Evolutionary conservation across 64 coral and sea anemone genomes (phyloP).

Genomic region (Astreopora myriophthalma): DNA sequence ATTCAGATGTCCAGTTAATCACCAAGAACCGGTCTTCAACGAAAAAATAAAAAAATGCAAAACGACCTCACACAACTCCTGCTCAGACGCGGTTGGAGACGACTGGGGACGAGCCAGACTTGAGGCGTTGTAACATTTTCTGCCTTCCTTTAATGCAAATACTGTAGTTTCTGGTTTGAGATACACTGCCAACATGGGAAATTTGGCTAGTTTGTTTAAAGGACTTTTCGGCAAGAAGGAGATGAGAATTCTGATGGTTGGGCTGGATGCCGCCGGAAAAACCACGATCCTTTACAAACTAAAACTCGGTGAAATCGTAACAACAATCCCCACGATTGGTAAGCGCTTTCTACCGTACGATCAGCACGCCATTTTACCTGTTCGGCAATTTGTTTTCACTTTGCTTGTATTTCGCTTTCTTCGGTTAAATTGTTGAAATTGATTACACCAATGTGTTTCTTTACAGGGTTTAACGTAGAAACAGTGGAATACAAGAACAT

Average conservation of each 20-base stretch:
- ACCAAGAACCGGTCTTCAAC: too few species aligned
- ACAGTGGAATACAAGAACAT: constrained; percentile 82
- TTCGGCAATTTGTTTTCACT: constrained; percentile 14
- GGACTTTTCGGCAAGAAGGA: constrained; percentile 69
- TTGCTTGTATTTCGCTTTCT: background rate
- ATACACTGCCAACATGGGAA: constrained; percentile 64
- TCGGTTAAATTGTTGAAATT: background rate
- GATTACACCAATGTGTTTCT: background rate
- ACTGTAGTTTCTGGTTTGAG: too few species aligned
- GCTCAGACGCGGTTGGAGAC: too few species aligned
- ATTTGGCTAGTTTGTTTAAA: constrained; percentile 27
- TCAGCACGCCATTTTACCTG: background rate
- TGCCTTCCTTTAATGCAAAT: too few species aligned
- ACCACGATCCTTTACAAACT: constrained; percentile 81
- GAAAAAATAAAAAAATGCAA: too few species aligned
- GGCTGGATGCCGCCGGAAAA: constrained; percentile 78
- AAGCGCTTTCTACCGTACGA: background rate
- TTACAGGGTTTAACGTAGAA: constrained; percentile 71
- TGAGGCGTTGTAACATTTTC: too few species aligned
- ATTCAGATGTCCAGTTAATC: too few species aligned
- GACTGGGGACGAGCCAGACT: too few species aligned
- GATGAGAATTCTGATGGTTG: constrained; percentile 87
- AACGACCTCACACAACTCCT: too few species aligned
- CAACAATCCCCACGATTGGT: constrained; percentile 79
- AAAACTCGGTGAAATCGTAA: constrained; percentile 77